phyloP scores from a whole-genome alignment of 1,140 invertebrate genomes.

The Drosophila bipectinata region DNA sequence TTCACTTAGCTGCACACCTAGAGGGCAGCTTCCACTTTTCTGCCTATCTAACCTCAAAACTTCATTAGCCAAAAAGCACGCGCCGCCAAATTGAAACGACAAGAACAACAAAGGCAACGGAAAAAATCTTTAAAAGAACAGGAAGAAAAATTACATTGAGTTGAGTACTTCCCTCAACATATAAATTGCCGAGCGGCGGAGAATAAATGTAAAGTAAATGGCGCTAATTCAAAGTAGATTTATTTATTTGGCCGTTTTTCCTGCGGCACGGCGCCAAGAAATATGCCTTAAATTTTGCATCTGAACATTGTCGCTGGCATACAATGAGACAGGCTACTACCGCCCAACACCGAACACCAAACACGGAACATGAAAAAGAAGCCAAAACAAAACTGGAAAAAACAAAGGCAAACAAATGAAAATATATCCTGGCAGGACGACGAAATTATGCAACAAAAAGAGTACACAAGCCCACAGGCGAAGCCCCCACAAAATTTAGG shows the following conservation, averaged over 20 bases:
- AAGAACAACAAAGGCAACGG: slow-evolving; percentile 45
- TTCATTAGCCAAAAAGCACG: slow-evolving; percentile 81
- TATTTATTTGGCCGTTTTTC: slow-evolving; percentile 79
- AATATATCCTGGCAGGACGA: slow-evolving; percentile 45
- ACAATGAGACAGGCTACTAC: slow-evolving; percentile 38
- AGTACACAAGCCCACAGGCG: slow-evolving; percentile 1
- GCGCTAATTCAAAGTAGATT: slow-evolving; percentile 82
- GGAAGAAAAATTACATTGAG: slow-evolving; percentile 13
- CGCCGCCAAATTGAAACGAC: slow-evolving; percentile 57
- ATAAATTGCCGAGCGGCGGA: slow-evolving; percentile 73
- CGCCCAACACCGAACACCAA: background rate
- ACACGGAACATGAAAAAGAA: slow-evolving; percentile 28
- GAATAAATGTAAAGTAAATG: slow-evolving; percentile 82
- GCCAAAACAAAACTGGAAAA: slow-evolving; percentile 33
- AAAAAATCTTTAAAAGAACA: slow-evolving; percentile 23
- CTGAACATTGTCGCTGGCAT: slow-evolving; percentile 38
- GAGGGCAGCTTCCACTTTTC: slow-evolving; percentile 31
- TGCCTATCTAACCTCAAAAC: slow-evolving; percentile 67
- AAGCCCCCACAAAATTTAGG: slow-evolving; percentile 17
- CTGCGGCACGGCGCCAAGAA: slow-evolving; percentile 72
- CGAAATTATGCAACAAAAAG: slow-evolving; percentile 69
- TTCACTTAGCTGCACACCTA: slow-evolving; percentile 50
- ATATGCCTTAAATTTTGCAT: slow-evolving; percentile 74
- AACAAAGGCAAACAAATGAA: slow-evolving; percentile 59
- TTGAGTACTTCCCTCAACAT: slow-evolving; percentile 22